Conservation (phyloP, 2,888 invertebrate genomes). For the Pollenia angustigena region DNA sequence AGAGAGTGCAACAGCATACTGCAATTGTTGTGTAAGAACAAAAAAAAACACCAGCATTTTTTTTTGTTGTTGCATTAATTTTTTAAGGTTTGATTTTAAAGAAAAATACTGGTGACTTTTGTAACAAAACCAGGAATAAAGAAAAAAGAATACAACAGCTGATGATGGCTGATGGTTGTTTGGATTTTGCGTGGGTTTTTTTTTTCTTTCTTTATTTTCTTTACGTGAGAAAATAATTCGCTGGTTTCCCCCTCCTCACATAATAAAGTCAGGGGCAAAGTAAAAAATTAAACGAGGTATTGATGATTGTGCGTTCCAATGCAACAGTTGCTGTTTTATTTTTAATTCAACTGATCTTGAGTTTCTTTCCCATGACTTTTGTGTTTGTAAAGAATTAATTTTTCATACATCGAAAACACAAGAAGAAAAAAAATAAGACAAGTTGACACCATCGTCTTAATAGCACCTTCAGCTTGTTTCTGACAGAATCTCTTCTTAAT, state of each 20-base stretch:
- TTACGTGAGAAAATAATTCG: constrained; percentile 63
- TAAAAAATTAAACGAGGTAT: background rate
- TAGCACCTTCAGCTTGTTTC: constrained; percentile 49
- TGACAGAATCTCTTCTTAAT: background rate
- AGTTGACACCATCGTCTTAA: constrained; percentile 65
- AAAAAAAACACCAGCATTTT: constrained; percentile 63
- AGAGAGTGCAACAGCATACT: constrained; percentile 44
- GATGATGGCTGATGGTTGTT: constrained; percentile 45
- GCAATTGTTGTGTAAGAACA: constrained; percentile 43
- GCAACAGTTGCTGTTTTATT: constrained; percentile 62
- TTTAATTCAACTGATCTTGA: constrained; percentile 8
- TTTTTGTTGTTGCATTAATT: constrained; percentile 42
- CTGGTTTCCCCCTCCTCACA: constrained; percentile 41
- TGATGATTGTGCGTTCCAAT: background rate
- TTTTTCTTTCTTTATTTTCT: background rate
- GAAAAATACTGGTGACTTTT: constrained; percentile 45
- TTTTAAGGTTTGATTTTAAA: constrained; percentile 48
- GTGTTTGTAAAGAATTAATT: constrained; percentile 22
- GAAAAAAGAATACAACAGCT: constrained; percentile 50
- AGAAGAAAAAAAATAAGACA: constrained; percentile 46
- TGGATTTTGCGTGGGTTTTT: constrained; percentile 63
- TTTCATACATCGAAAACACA: constrained; percentile 17
- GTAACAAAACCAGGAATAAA: background rate
- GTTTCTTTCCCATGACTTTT: constrained; percentile 71
- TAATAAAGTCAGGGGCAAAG: background rate